Evolutionary conservation across 1,140 invertebrate genomes (phyloP), one percentile per base, ranked within the genome.

Genomic region (Berghia stephanieae): DNA sequence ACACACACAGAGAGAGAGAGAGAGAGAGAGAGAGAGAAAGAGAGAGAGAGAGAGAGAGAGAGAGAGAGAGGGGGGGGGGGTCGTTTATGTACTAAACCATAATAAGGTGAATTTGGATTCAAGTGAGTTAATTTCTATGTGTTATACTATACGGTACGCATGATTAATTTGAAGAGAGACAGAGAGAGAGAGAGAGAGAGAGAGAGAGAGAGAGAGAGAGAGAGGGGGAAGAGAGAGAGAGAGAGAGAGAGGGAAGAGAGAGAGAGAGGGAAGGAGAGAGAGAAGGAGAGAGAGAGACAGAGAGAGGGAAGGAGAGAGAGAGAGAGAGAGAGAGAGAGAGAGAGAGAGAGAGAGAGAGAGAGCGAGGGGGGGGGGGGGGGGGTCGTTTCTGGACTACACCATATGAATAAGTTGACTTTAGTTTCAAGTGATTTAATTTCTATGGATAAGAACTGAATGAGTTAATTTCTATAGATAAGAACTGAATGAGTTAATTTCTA

Each of bases 131-230:
- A 49, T 13, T 49, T 49, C 46, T 13, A 49, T 13, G 46, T n/a
- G 46, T 49, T 13, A 49, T 49, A 13, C n/a, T n/a, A 49, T 13
- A n/a, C 46, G n/a, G 13, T 13, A 49, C 46, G 46, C 13, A n/a
- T n/a, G 46, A n/a, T 49, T n/a, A 49, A n/a, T 49, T 49, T 49
- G 18, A 66, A 38, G 60, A 3, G 21, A 24, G 6, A 66, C 21
- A 66, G 60, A 24, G 24, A 66, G 60, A 66, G 24, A 66, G 60
- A 66, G 24, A 66, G 6, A 66, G 60, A 66, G 27, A 66, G 3
- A 66, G n/a, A 66, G 60, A 66, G n/a, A 66, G 60, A 27, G n/a
- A 66, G 60, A 66, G 60, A 66, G n/a, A 66, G 60, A 66, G 60
- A 66, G 0, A 66, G 60, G 40, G 6, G 40, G 60, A 31, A 38